Conservation (phyloP, 2,888 invertebrate genomes). For the Acleris sparsana region DNA sequence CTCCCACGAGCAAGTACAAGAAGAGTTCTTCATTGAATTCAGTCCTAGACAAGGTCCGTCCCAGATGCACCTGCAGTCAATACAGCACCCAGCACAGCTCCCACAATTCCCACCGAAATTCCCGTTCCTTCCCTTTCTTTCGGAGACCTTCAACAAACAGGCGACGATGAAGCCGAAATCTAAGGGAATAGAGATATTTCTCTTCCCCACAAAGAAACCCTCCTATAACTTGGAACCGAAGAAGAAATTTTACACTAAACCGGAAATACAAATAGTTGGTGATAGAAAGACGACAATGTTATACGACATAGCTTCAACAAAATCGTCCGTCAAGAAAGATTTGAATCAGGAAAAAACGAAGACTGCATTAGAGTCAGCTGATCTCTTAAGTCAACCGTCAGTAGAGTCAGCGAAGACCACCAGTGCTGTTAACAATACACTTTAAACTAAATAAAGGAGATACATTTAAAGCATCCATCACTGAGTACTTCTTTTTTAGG, state of each 20-base stretch:
- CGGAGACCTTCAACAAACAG: slow-evolving; percentile 50
- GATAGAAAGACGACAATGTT: slow-evolving; percentile 51
- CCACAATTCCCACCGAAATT: slow-evolving; percentile 31
- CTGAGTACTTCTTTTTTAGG: too few relatives aligned
- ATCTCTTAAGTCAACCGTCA: slow-evolving; percentile 7
- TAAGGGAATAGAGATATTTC: slow-evolving; percentile 65
- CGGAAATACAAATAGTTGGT: slow-evolving; percentile 60
- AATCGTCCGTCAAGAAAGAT: slow-evolving; percentile 60
- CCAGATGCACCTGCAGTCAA: slow-evolving; percentile 35
- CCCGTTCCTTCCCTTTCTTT: slow-evolving; percentile 50
- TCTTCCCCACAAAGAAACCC: slow-evolving; percentile 65
- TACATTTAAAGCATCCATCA: too few relatives aligned
- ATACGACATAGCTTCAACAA: slow-evolving; percentile 40
- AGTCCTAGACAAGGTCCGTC: slow-evolving; percentile 46
- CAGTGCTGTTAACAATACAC: slow-evolving; percentile 41
- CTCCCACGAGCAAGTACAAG: slow-evolving; percentile 64
- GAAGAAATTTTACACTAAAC: slow-evolving; percentile 41
- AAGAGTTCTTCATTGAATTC: slow-evolving; percentile 63
- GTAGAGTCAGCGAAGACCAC: slow-evolving; percentile 40
- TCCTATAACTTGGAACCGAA: not conserved
- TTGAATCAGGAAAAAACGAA: slow-evolving; percentile 49
- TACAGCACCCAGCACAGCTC: slow-evolving; percentile 11
- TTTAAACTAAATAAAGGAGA: slow-evolving; percentile 39
- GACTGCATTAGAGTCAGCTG: slow-evolving; percentile 42
- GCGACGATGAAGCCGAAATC: slow-evolving; percentile 47